Evolutionary conservation across 1,140 invertebrate genomes (phyloP), one percentile per base, ranked within the genome.

Genomic region (Drosophila sp.): DNA sequence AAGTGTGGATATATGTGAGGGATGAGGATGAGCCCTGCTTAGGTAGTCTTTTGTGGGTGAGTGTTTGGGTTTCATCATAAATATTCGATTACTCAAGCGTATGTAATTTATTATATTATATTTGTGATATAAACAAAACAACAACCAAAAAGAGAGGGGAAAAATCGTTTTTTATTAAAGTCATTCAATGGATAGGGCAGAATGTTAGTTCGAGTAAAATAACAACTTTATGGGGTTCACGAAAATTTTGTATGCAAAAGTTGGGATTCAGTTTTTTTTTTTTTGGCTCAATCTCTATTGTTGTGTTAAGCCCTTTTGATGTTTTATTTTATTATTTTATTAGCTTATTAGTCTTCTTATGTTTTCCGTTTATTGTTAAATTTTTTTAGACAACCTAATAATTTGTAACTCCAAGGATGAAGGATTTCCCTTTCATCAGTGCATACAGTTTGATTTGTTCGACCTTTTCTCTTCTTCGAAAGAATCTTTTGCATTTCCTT

Each of bases 21-120:
- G 63, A 8, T 27, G 55, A 54, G 33, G 57, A 62, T 63, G 58
- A 30, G 29, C 62, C 61, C 66, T 76, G 80, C 76, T 72, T 69
- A 62, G 73, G 72, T 70, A 70, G 44, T 50, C 23, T 50, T 50
- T 50, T 50, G 44, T 66, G 75, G 41, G 30, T 55, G 33, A 50
- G 40, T 70, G 57, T 35, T 60, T 54, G 65, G 70, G 56, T 80
- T 84, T 76, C 71, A 82, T 86, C 83, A 86, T 86, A 86, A 87
- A 86, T 86, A 86, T 86, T 86, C 67, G 83, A 86, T 86, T 86
- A 87, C 79, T 82, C 79, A 67, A 70, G 71, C 82, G 79, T 55
- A 87, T 68, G 75, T 86, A 82, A 86, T 87, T 87, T 87, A 77
- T 82, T 87, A 79, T 82, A 86, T 86, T 86, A 87, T 74, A 86